A percentile compares a stretch with the other conserved stretches of the same genome.
Evolutionary conservation across 2,797 vertebrate genomes (phyloP).

Genomic region (Cottoperca gobio): DNA sequence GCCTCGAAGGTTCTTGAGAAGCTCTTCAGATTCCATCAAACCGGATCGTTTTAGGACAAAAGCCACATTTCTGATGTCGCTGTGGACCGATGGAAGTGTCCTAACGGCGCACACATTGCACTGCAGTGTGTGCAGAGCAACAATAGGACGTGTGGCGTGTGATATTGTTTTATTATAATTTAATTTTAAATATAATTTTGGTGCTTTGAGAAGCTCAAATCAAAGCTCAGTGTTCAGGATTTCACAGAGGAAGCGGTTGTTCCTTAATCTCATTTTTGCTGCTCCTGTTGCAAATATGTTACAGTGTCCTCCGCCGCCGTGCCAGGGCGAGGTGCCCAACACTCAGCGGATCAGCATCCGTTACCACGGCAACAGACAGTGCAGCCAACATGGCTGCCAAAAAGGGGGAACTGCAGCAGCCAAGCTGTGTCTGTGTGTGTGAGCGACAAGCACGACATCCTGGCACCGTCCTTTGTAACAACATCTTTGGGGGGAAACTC

Average conservation of each 20-base stretch:
- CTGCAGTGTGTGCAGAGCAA: background rate
- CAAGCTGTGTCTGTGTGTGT: conserved; percentile 38
- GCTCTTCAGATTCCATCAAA: background rate
- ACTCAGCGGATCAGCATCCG: conserved; percentile 63
- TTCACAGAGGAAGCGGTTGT: conserved; percentile 9
- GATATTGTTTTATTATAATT: too few relatives aligned
- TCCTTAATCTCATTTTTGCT: conserved; percentile 9
- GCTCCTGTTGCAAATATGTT: conserved; percentile 37
- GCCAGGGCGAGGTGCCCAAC: conserved; percentile 49
- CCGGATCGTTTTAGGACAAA: background rate
- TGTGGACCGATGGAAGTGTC: background rate
- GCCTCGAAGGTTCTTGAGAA: too few relatives aligned
- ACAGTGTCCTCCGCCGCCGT: conserved; percentile 31
- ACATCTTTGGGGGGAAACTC: background rate
- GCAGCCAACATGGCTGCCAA: conserved; percentile 67
- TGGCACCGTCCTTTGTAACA: conserved; percentile 1
- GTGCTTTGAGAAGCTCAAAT: background rate
- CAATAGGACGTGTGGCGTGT: too few relatives aligned
- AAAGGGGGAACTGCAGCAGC: conserved; percentile 58
- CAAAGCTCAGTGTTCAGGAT: background rate
- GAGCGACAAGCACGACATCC: conserved; percentile 24
- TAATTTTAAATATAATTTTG: background rate
- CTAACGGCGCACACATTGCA: background rate
- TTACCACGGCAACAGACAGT: conserved; percentile 69
- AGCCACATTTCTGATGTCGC: background rate